Percentiles rank a stretch among this genome's conserved stretches.
These are phyloP conservation scores for Agapornis roseicollis DNA, from an alignment of 2,113 vertebrate species.

Conservation along the genomic window DNA sequence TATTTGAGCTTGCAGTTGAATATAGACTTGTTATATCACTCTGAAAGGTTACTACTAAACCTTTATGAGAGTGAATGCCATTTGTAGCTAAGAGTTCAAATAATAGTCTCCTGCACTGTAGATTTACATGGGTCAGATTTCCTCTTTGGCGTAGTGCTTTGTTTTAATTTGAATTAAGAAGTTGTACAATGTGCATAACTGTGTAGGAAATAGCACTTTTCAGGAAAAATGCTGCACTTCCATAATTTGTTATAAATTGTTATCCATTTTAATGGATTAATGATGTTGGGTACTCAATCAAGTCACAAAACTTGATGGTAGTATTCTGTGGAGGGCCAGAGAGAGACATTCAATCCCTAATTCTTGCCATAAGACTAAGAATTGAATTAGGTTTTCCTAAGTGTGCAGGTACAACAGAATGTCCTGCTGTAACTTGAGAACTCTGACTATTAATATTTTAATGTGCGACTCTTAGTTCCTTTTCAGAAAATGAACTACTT, in stretches of 20 bases:
- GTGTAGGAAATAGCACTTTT: not conserved
- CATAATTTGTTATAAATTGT: not conserved
- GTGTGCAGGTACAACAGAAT: not conserved
- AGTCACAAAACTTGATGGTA: not conserved
- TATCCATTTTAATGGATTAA: not conserved
- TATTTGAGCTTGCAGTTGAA: not conserved
- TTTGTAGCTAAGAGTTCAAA: not conserved
- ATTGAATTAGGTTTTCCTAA: not conserved
- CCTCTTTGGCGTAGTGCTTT: not conserved
- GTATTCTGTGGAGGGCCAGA: not conserved
- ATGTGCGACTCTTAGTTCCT: not conserved
- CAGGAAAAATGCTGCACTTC: not conserved
- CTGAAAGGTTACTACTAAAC: not conserved
- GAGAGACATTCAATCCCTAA: not conserved
- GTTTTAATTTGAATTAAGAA: not conserved
- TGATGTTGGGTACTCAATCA: not conserved
- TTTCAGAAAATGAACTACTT: not conserved
- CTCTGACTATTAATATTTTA: not conserved
- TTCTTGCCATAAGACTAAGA: not conserved
- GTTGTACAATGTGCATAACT: not conserved
- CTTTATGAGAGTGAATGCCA: not conserved
- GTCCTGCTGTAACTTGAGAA: not conserved
- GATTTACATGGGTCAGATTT: not conserved
- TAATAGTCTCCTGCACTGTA: not conserved
- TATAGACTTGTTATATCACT: not conserved